phyloP scores from a whole-genome alignment of 2,888 invertebrate genomes.

The Mythimna impura region DNA sequence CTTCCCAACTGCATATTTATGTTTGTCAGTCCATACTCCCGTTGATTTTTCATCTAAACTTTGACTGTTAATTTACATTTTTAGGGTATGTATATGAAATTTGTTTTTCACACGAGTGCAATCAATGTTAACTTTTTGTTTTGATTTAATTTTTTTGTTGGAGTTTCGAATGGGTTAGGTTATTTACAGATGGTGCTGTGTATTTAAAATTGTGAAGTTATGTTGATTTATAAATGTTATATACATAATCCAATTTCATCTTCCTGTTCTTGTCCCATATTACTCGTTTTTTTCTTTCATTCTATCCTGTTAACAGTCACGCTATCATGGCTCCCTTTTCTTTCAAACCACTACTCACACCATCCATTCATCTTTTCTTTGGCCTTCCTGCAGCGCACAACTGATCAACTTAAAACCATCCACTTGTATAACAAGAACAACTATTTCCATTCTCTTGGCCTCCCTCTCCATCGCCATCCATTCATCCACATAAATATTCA shows the following conservation, averaged over 20 bases:
- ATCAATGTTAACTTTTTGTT: constrained; percentile 33
- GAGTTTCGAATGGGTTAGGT: constrained; percentile 4
- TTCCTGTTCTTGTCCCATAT: no score
- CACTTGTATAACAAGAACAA: no score
- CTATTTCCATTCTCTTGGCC: no score
- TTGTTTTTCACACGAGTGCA: constrained; percentile 48
- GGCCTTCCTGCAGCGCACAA: no score
- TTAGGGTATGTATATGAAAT: constrained; percentile 51
- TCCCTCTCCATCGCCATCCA: no score
- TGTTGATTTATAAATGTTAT: neutral
- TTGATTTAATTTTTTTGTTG: constrained; percentile 33
- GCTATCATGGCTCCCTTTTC: no score
- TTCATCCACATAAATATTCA: no score
- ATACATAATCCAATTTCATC: neutral
- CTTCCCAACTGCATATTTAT: constrained; percentile 49
- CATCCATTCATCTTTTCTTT: no score
- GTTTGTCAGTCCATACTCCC: constrained; percentile 35
- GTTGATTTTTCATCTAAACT: constrained; percentile 67
- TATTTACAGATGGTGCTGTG: neutral
- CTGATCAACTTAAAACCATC: no score
- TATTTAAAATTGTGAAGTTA: neutral
- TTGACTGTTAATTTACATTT: constrained; percentile 66
- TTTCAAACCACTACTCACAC: no score
- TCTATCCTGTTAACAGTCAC: no score
- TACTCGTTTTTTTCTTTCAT: no score